Evolutionary conservation across 2,888 invertebrate species (phyloP).

Genomic region (Brachyptera putata): DNA sequence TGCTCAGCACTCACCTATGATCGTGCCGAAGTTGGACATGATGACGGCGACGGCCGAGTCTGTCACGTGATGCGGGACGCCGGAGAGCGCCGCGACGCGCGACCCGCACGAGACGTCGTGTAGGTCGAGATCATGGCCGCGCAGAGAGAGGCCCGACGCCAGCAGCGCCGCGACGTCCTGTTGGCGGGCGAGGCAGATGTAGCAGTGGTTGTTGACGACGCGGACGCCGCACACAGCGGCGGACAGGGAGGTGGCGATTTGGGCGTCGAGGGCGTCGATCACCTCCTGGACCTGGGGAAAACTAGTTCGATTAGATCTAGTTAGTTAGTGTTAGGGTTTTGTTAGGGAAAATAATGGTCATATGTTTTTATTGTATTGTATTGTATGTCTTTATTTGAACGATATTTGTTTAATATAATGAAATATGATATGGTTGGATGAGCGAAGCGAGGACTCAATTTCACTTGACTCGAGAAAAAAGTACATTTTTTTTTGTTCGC

Average conservation of each 20-base stretch:
- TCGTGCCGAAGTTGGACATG: slow-evolving; percentile 40
- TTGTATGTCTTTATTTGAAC: no score
- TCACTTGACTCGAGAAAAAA: no score
- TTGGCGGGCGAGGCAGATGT: slow-evolving; percentile 40
- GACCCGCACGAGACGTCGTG: slow-evolving; percentile 41
- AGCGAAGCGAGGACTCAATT: no score
- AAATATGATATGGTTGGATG: no score
- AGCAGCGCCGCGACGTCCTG: slow-evolving; percentile 39
- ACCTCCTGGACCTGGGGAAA: slow-evolving; percentile 43
- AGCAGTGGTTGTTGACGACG: slow-evolving; percentile 40
- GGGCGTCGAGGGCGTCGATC: slow-evolving; percentile 42
- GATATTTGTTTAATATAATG: no score
- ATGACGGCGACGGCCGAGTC: slow-evolving; percentile 40
- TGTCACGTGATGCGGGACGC: slow-evolving; percentile 41
- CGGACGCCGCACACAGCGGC: slow-evolving; percentile 40
- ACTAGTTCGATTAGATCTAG: no score
- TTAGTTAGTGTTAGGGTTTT: no score
- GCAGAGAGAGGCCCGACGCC: slow-evolving; percentile 36
- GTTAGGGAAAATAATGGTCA: no score
- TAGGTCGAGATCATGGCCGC: slow-evolving; percentile 37
- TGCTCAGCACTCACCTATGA: slow-evolving; percentile 40
- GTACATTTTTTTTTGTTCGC: no score
- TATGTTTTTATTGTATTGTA: no score
- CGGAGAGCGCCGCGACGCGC: slow-evolving; percentile 40
- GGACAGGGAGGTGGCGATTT: slow-evolving; percentile 39